phyloP scores from a whole-genome alignment of 1,140 invertebrate genomes.

The Caenorhabditis tropicalis region DNA sequence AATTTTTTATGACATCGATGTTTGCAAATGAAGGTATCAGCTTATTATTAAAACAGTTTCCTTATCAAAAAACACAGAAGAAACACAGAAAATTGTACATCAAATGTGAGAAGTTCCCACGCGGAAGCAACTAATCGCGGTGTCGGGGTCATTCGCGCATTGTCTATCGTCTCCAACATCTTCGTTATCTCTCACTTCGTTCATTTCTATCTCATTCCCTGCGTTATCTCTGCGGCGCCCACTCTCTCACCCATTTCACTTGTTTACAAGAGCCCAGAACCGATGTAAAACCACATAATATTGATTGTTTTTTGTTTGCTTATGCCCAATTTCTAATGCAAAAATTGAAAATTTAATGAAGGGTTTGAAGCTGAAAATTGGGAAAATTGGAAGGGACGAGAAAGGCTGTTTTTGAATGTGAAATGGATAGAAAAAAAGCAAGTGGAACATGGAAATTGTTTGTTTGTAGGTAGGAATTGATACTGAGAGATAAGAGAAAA shows the following conservation, averaged over 20 bases:
- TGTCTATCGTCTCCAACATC: background rate
- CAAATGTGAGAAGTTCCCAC: slow-evolving; percentile 29
- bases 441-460: background rate
- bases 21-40: too few species aligned
- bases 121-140: slow-evolving; percentile 30
- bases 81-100: background rate
- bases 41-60: too few species aligned
- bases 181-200: background rate
- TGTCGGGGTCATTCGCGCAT: slow-evolving; percentile 34
- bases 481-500: background rate
- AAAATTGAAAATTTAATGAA: background rate
- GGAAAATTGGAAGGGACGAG: background rate
- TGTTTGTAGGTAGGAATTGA: background rate
- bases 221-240: background rate
- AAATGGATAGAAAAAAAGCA: background rate
- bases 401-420: background rate
- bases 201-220: background rate
- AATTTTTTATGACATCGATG: too few species aligned
- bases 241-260: background rate
- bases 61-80: background rate
- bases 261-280: slow-evolving; percentile 33
- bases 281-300: slow-evolving; percentile 32
- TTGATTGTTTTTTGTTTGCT: background rate
- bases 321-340: background rate
- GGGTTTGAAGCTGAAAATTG: background rate